Conservation (phyloP, 2,113 vertebrate genomes). For the Gymnocephalus cernua region DNA sequence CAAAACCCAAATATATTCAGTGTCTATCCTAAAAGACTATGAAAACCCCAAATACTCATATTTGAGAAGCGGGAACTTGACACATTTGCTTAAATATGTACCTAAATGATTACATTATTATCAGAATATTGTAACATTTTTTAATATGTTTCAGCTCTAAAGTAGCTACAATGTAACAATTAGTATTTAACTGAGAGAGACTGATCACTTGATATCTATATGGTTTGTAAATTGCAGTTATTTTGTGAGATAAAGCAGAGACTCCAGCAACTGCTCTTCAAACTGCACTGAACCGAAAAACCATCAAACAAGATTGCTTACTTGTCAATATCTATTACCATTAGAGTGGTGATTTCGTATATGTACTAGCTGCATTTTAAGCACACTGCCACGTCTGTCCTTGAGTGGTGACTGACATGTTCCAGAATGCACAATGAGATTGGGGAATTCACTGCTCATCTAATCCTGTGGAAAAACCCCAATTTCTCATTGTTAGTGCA, state of each 20-base stretch:
- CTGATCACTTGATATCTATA: conserved; percentile 1
- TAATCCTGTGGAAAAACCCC: conserved; percentile 21
- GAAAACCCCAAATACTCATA: not conserved
- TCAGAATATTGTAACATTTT: not conserved
- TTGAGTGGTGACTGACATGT: conserved; percentile 60
- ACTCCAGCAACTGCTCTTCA: conserved; percentile 6
- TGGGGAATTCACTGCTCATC: conserved; percentile 42
- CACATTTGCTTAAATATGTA: not conserved
- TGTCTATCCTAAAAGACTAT: not conserved
- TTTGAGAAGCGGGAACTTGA: not conserved
- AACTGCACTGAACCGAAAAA: conserved; percentile 30
- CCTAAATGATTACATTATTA: not conserved
- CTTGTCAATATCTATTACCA: conserved; percentile 67
- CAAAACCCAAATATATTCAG: not conserved
- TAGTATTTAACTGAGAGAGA: not conserved
- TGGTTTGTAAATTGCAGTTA: conserved; percentile 19
- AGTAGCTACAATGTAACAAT: not conserved
- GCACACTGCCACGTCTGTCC: conserved; percentile 47
- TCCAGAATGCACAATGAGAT: conserved; percentile 67
- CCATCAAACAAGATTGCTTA: conserved; percentile 37
- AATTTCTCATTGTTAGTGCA: conserved; percentile 32
- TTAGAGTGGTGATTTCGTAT: conserved; percentile 55
- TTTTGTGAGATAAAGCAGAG: conserved; percentile 3
- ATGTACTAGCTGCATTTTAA: conserved; percentile 57
- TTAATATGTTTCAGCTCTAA: not conserved